These are phyloP conservation scores for Stomorhina lunata DNA, from an alignment of 2,888 invertebrate genomes.

Conservation along the genomic window DNA sequence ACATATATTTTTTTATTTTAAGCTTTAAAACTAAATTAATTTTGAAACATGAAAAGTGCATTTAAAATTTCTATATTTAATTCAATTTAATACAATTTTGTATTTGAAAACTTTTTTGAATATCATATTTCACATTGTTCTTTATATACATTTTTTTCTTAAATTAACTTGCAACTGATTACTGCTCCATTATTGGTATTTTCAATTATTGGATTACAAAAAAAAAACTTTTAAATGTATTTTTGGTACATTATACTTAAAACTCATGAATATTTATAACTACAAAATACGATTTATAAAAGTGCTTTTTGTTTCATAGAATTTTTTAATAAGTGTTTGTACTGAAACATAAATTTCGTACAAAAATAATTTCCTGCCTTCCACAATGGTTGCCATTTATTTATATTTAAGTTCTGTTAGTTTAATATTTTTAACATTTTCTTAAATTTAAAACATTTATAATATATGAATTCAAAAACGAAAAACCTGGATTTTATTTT, in stretches of 20 bases:
- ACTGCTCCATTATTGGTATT: conserved; percentile 4
- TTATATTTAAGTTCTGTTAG: conserved; percentile 48
- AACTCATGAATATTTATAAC: background rate
- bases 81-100: conserved; percentile 20
- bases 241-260: background rate
- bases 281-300: background rate
- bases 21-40: conserved; percentile 53
- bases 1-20: conserved; percentile 35
- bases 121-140: background rate
- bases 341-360: conserved; percentile 1
- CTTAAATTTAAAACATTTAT: conserved; percentile 51
- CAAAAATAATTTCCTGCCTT: conserved; percentile 50
- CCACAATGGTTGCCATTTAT: conserved; percentile 60
- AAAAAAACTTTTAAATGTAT: conserved; percentile 1
- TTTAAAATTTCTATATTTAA: conserved; percentile 1
- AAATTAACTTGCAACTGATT: conserved; percentile 35
- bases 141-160: conserved; percentile 1
- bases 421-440: conserved; percentile 58
- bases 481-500: conserved; percentile 27
- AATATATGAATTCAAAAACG: conserved; percentile 61
- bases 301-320: background rate
- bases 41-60: background rate
- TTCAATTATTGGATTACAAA: background rate
- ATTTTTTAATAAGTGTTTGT: conserved; percentile 21
- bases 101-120: conserved; percentile 16